Conservation (phyloP, 2,888 invertebrate genomes). For the Campoplex capitator region DNA sequence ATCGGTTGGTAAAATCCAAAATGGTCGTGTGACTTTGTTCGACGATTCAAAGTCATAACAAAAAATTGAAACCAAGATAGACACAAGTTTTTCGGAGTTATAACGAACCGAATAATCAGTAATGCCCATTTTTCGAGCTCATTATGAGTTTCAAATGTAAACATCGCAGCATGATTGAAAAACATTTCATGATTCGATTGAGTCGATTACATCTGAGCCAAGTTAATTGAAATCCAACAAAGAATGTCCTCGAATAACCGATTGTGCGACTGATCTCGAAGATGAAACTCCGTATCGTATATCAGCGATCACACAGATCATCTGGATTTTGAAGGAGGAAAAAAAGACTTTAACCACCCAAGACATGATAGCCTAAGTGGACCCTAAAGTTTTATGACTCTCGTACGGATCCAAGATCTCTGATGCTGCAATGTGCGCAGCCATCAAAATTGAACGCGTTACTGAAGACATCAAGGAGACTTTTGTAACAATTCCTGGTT, state of each 20-base stretch:
- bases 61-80: too few relatives aligned
- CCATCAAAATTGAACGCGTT: conserved; percentile 50
- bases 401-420: conserved; percentile 49
- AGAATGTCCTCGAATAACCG: background rate
- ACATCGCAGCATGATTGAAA: background rate
- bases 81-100: background rate
- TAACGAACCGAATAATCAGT: background rate
- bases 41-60: too few relatives aligned
- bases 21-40: background rate
- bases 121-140: background rate
- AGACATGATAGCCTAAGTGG: conserved; percentile 55
- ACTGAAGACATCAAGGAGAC: conserved; percentile 73
- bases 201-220: background rate
- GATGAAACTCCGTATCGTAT: conserved; percentile 23
- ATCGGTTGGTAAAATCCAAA: background rate
- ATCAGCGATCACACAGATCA: conserved; percentile 38
- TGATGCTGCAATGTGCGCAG: conserved; percentile 24
- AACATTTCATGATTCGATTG: background rate
- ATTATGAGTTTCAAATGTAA: too few relatives aligned
- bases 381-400: conserved; percentile 68
- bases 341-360: conserved; percentile 29
- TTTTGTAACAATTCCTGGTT: conserved; percentile 31
- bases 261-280: background rate
- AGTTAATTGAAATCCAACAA: background rate
- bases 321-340: background rate